A percentile compares a stretch with the other conserved stretches of the same genome.
These are phyloP conservation scores for Hippasteria phrygiana DNA, from an alignment of 53 echinoderm and acorn worm species.

Conservation along the genomic window DNA sequence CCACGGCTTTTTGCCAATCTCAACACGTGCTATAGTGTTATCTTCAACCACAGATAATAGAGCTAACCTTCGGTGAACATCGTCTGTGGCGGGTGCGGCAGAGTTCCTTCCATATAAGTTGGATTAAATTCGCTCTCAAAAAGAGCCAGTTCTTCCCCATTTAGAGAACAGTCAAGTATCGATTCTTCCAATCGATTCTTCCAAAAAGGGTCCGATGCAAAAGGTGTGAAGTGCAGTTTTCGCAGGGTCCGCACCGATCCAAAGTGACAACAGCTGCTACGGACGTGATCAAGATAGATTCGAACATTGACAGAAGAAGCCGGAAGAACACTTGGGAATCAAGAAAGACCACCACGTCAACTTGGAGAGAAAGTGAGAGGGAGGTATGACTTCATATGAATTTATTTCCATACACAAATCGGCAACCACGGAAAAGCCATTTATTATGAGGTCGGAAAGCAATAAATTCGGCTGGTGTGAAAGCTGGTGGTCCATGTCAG, in stretches of 20 bases:
- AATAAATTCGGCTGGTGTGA: neutral
- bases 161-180: slow-evolving; percentile 38
- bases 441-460: slow-evolving; percentile 8
- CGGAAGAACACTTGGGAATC: slow-evolving; percentile 3
- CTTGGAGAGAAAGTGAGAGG: neutral
- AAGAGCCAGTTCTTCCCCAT: neutral
- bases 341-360: neutral
- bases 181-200: neutral
- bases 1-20: neutral
- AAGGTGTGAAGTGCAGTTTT: slow-evolving; percentile 43
- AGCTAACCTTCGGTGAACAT: neutral
- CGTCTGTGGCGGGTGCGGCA: neutral
- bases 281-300: slow-evolving; percentile 50
- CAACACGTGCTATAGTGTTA: neutral
- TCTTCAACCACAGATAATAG: slow-evolving; percentile 2
- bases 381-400: neutral
- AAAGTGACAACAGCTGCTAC: slow-evolving; percentile 50
- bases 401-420: slow-evolving; percentile 6
- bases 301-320: neutral
- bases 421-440: neutral
- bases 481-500: neutral
- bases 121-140: neutral
- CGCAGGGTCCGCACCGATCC: slow-evolving; percentile 8
- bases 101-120: neutral
- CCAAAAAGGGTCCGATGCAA: slow-evolving; percentile 7